Base-by-base conservation (phyloP, 2,888 invertebrate species). In the Taphrorychus bicolor region DNA sequence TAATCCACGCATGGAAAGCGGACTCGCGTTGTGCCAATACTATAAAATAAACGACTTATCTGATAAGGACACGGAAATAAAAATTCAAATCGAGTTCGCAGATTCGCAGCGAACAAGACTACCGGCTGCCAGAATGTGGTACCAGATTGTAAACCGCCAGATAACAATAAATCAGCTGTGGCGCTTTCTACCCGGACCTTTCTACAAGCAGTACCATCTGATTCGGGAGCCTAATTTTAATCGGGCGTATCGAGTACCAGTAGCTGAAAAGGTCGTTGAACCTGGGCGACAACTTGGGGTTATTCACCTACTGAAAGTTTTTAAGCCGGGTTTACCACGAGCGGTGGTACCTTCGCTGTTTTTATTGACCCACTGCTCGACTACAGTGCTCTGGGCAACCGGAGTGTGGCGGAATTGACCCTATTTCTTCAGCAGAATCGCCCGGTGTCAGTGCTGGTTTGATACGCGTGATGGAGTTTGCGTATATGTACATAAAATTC, bases 271-370 rank as follows among this genome's bases (percentile, higher is more conserved):
- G 79, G 78, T 79, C 79, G 76, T 77, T 78, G 80, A 79, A 78
- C 77, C 77, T 77, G 73, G 68, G 72, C 74, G 74, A 75, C 74
- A 74, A 72, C 73, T 70, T 71, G 76, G 74, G 80, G 79, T 80
- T 79, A 79, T 80, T 80, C 79, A 80, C 79, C 80, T 78, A 78
- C 78, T 79, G 78, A 80, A 80, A 80, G 80, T 80, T 60, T 60
- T 53, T 78, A 56, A 60, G 57, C 57, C 57, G 19, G 58, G 45
- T 16, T 45, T 45, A 45, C 16, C 14, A 45, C 9, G 45, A 16
- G 45, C 45, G 14, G 71, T 66, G 67, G 68, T 71, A 71, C 70
- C 66, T 71, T 69, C 60, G 69, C 68, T 73, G 71, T 63, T 69
- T 72, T 73, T 72, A 74, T 72, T 74, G 73, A 74, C 74, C 74